Evolutionary conservation across 1,140 invertebrate species (phyloP).

Genomic region (Acromyrmex echinatior): DNA sequence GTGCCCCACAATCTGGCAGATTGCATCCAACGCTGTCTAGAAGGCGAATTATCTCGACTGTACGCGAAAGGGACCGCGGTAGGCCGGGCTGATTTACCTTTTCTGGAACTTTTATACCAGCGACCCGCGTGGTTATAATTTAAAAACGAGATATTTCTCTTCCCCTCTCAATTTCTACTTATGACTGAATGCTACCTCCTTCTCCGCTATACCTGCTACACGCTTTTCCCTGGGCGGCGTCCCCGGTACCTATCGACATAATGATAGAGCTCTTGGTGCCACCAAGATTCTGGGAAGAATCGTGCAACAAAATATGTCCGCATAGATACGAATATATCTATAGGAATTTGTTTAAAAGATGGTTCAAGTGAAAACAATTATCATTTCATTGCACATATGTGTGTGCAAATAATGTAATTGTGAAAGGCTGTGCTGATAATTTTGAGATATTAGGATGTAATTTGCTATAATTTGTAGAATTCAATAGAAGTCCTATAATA

Average conservation of each 20-base stretch:
- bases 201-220: slow-evolving; percentile 23
- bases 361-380: neutral
- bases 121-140: slow-evolving; percentile 66
- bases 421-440: slow-evolving; percentile 5
- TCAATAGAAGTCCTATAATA: neutral
- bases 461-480: neutral
- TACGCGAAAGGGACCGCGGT: slow-evolving; percentile 33
- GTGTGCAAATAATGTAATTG: neutral
- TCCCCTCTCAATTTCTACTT: slow-evolving; percentile 48
- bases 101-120: slow-evolving; percentile 58
- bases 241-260: slow-evolving; percentile 61
- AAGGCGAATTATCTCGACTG: slow-evolving; percentile 72
- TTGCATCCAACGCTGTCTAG: slow-evolving; percentile 81
- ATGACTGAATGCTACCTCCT: neutral
- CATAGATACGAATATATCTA: neutral
- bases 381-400: neutral
- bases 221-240: neutral
- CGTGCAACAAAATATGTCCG: slow-evolving; percentile 68
- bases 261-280: slow-evolving; percentile 69
- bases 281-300: slow-evolving; percentile 69
- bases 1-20: slow-evolving; percentile 82
- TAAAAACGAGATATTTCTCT: slow-evolving; percentile 67
- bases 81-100: slow-evolving; percentile 49
- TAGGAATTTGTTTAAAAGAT: neutral
- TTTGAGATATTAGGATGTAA: neutral